Percentiles rank a stretch among this genome's conserved stretches.
Conservation (phyloP, 1,140 invertebrate genomes). For the Drosophila sproati region DNA sequence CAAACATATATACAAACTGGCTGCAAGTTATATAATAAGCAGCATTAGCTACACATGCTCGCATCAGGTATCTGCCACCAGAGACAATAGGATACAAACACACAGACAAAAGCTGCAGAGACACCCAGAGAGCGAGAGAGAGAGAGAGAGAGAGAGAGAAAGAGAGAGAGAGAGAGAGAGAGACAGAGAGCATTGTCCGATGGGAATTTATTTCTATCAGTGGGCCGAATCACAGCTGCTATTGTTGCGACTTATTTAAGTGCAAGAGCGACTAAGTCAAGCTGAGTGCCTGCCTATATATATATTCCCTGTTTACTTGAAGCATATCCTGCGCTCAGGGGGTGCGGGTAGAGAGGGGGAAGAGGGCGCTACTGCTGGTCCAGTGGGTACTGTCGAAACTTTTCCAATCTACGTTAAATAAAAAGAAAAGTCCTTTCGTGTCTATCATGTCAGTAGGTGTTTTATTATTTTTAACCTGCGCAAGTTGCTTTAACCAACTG, state of each 20-base stretch:
- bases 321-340: neutral
- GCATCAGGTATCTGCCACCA: conserved; percentile 3
- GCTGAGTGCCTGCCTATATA: neutral
- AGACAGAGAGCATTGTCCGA: conserved; percentile 1
- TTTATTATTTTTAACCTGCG: conserved; percentile 81
- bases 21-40: conserved; percentile 70
- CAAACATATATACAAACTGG: neutral
- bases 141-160: neutral
- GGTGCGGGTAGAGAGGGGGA: too few species aligned
- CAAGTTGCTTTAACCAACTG: conserved; percentile 62
- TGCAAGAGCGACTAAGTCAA: conserved; percentile 70
- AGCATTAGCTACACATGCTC: conserved; percentile 75
- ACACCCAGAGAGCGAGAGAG: neutral
- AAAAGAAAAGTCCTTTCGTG: conserved; percentile 80
- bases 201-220: conserved; percentile 25
- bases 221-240: conserved; percentile 54
- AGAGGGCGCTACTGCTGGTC: conserved; percentile 9
- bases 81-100: neutral
- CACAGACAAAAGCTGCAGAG: neutral
- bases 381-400: conserved; percentile 80
- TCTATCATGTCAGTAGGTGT: conserved; percentile 84
- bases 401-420: conserved; percentile 84
- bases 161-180: neutral
- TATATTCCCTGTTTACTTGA: neutral
- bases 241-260: conserved; percentile 63